phyloP scores from a whole-genome alignment of 1,140 invertebrate genomes.

The Scaptomyza graminum region DNA sequence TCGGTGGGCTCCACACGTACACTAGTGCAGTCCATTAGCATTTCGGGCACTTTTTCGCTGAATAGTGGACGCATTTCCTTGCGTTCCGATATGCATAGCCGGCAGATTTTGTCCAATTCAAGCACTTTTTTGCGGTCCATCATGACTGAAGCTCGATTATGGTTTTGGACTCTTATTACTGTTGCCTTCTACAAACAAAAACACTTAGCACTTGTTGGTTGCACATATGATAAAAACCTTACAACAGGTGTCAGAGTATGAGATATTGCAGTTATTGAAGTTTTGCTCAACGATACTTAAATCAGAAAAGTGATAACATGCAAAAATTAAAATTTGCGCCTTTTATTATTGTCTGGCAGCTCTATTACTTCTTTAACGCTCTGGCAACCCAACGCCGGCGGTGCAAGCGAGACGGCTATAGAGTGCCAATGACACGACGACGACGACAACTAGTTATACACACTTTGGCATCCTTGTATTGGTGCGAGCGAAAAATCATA shows the following conservation, averaged over 20 bases:
- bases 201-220: slow-evolving; percentile 17
- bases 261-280: too few relatives aligned
- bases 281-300: too few relatives aligned
- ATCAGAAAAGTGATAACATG: slow-evolving; percentile 41
- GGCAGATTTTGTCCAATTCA: slow-evolving; percentile 86
- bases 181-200: slow-evolving; percentile 16
- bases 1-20: slow-evolving; percentile 85
- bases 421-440: slow-evolving; percentile 30
- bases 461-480: slow-evolving; percentile 67
- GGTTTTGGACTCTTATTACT: slow-evolving; percentile 1
- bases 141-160: slow-evolving; percentile 14
- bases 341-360: slow-evolving; percentile 29
- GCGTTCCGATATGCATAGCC: slow-evolving; percentile 86
- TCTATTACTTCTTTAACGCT: slow-evolving; percentile 5
- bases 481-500: slow-evolving; percentile 73
- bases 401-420: slow-evolving; percentile 57
- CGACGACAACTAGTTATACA: slow-evolving; percentile 68
- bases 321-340: slow-evolving; percentile 12
- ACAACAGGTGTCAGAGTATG: slow-evolving; percentile 17
- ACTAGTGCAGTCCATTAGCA: slow-evolving; percentile 86
- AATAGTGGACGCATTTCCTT: slow-evolving; percentile 87
- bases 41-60: slow-evolving; percentile 86
- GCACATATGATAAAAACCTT: not conserved
- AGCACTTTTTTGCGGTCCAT: slow-evolving; percentile 81
- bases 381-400: slow-evolving; percentile 43